These are phyloP conservation scores for Cyanistes caeruleus DNA, from an alignment of 2,113 vertebrate genomes.

Conservation along the genomic window DNA sequence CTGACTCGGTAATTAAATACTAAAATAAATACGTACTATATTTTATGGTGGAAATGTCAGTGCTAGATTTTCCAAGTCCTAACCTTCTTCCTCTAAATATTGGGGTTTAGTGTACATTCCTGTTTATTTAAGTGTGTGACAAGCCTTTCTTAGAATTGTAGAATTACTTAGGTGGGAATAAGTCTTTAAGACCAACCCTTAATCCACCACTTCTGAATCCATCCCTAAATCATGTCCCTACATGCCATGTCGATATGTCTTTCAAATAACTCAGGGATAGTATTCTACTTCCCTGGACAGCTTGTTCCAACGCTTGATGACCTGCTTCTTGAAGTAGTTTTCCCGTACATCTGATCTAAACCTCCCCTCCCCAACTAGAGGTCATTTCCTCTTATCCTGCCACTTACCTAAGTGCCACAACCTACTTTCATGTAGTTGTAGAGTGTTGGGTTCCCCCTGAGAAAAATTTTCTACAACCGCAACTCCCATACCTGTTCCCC, in stretches of 20 bases:
- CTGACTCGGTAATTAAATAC: not conserved
- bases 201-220: not conserved
- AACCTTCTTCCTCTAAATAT: not conserved
- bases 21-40: not conserved
- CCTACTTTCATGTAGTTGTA: not conserved
- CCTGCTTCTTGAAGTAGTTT: not conserved
- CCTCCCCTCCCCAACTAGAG: rapidly evolving
- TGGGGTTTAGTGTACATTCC: not conserved
- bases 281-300: not conserved
- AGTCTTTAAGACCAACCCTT: not conserved
- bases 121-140: not conserved
- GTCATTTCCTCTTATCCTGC: not conserved
- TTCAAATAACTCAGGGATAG: not conserved
- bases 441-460: rapidly evolving
- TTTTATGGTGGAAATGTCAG: not conserved
- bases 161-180: not conserved
- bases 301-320: not conserved
- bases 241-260: rapidly evolving
- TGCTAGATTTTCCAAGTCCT: not conserved
- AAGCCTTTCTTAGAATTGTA: not conserved
- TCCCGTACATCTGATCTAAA: not conserved
- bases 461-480: not conserved
- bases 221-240: not conserved
- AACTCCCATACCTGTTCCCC: not conserved
- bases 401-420: not conserved